A percentile compares a stretch with the other conserved stretches of the same genome.
These are phyloP conservation scores for Caenorhabditis drosophilae DNA, from an alignment of 2,888 invertebrate genomes.

Conservation along the genomic window DNA sequence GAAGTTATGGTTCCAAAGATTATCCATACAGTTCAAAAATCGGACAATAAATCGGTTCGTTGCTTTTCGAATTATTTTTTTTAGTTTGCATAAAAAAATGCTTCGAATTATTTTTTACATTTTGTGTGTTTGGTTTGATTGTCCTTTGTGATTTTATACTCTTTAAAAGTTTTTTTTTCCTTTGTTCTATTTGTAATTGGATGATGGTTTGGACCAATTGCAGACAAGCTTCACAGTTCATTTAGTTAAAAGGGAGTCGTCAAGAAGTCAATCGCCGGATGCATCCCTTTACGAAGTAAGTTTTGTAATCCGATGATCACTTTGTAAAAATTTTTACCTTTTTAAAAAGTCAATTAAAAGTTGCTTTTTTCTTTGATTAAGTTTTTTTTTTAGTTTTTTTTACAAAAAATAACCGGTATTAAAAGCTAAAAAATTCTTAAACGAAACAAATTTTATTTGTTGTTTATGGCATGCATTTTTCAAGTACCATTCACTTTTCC, in stretches of 20 bases:
- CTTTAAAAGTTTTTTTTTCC: no score
- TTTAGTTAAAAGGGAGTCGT: constrained; percentile 30
- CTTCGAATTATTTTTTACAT: neutral
- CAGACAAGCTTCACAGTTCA: constrained; percentile 46
- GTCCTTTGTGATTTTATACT: neutral
- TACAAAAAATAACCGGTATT: neutral
- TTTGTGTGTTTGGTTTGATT: neutral
- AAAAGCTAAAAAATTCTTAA: neutral
- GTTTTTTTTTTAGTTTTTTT: neutral
- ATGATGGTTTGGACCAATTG: constrained; percentile 8
- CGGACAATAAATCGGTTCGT: constrained; percentile 29
- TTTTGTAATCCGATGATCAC: no score
- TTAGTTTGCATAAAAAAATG: neutral
- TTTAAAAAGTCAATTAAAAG: no score
- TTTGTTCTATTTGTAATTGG: neutral
- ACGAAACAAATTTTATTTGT: neutral
- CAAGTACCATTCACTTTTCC: no score
- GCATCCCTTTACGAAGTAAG: no score
- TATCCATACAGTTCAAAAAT: constrained; percentile 13
- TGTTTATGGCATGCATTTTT: neutral
- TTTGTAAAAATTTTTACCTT: no score
- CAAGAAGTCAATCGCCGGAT: constrained; percentile 6
- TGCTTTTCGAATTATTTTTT: constrained; percentile 3
- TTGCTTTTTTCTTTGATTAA: no score
- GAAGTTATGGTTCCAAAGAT: neutral